phyloP scores from a whole-genome alignment of 2,888 invertebrate species.

The Oxyscelio sp. region DNA sequence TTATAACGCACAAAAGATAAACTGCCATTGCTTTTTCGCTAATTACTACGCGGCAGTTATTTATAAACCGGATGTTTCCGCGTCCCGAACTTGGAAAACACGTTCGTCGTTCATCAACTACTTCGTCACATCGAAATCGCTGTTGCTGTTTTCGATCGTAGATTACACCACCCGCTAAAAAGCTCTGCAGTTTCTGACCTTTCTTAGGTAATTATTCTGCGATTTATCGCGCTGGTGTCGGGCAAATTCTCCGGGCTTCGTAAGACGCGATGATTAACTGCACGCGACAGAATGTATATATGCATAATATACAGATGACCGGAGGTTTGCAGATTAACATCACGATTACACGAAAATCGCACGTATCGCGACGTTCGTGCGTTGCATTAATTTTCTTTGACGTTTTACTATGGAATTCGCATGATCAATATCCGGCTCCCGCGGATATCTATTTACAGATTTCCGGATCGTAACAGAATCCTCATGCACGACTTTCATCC shows the following conservation, averaged over 20 bases:
- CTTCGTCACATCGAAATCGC: constrained; percentile 47
- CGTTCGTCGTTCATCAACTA: constrained; percentile 49
- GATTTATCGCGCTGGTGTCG: constrained; percentile 53
- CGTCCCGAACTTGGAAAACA: constrained; percentile 36
- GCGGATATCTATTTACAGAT: constrained; percentile 44
- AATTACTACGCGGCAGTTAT: constrained; percentile 34
- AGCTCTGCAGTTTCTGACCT: constrained; percentile 42
- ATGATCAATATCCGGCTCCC: constrained; percentile 49
- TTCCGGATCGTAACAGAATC: constrained; percentile 23
- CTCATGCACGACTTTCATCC: too few relatives aligned
- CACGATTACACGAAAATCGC: constrained; percentile 50
- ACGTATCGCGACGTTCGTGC: constrained; percentile 44
- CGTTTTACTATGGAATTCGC: constrained; percentile 43
- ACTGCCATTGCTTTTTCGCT: constrained; percentile 12
- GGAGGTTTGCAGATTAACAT: constrained; percentile 51
- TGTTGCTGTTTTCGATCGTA: constrained; percentile 10
- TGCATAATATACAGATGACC: constrained; percentile 68
- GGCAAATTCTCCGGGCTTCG: constrained; percentile 36
- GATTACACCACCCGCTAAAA: constrained; percentile 44
- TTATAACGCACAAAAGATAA: neutral
- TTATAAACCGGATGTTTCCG: constrained; percentile 49
- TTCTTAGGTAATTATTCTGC: constrained; percentile 57
- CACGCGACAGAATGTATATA: constrained; percentile 69
- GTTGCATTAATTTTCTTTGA: constrained; percentile 55
- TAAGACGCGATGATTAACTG: constrained; percentile 69